Evolutionary conservation across 2,888 invertebrate genomes (phyloP), one percentile per base, ranked within the genome.

Genomic region (Epicampocera succincta): DNA sequence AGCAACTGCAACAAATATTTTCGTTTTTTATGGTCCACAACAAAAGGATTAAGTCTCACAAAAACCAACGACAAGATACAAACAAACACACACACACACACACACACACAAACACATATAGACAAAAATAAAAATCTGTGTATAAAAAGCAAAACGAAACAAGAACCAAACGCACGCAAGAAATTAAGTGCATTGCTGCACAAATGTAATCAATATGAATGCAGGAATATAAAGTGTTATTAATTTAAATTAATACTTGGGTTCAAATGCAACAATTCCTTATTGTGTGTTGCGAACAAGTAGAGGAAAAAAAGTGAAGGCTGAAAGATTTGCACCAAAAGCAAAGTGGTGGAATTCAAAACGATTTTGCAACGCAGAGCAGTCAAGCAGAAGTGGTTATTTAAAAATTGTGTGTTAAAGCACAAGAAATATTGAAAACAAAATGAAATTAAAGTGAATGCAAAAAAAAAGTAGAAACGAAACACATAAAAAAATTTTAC

Each of bases 141-240:
- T 13, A 11, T n/a, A 50, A 50, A 19, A n/a, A 21, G 11, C 3
- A 61, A 29, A 6, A 4, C 3, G 44, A 56, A 65, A 33, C 44
- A 21, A 54, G 15, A 8, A 42, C 21, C 15, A 44, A 56, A 46
- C 60, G 11, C 63, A 72, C 38, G 52, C 66, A 73, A 60, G 54
- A 80, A 58, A 52, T 75, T 66, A 56, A 80, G 68, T 72, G 80
- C 76, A 76, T 46, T 80, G 52, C 52, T 72, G 76, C 54, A 66
- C 65, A 80, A 71, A 71, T 73, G 78, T 65, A 66, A 78, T 78
- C 78, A 78, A 72, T 78, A 72, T 66, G 72, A 78, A 78, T 72
- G 68, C 58, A 44, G 54, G 29, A 52, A 52, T 54, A 74, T 76
- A 52, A 76, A 68, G 48, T 46, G 76, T 69, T 76, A 69, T 71